These are phyloP conservation scores for Clivina fossor DNA, from an alignment of 2,888 invertebrate genomes.

Conservation along the genomic window DNA sequence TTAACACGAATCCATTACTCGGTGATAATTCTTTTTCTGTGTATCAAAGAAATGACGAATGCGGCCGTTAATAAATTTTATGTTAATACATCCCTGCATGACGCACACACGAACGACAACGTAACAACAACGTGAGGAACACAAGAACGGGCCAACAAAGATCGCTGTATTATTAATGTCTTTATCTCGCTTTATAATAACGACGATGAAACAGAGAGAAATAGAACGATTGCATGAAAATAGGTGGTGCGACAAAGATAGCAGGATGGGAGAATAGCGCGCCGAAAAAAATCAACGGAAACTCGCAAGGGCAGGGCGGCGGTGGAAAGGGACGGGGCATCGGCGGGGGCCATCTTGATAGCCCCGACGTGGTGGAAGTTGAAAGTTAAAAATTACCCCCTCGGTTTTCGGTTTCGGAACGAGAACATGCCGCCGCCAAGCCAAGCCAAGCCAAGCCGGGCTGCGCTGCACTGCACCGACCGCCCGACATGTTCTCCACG, in stretches of 20 bases:
- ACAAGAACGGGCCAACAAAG: constrained; percentile 28
- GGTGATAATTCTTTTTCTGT: constrained; percentile 17
- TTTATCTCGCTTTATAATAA: constrained; percentile 35
- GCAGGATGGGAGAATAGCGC: constrained; percentile 31
- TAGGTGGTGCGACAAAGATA: constrained; percentile 18
- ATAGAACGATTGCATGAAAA: constrained; percentile 4
- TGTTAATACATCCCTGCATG: constrained; percentile 33
- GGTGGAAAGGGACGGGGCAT: constrained; percentile 4
- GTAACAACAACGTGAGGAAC: constrained; percentile 29
- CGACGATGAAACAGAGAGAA: constrained; percentile 31
- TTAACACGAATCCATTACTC: constrained; percentile 20
- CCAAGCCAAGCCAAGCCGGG: too few relatives aligned
- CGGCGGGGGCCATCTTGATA: constrained; percentile 34
- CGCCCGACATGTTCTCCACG: constrained; percentile 18
- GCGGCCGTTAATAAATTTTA: constrained; percentile 31
- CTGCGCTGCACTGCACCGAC: constrained; percentile 1
- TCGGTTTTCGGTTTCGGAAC: constrained; percentile 37
- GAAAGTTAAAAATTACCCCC: constrained; percentile 45
- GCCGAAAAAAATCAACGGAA: constrained; percentile 29
- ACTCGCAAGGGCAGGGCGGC: constrained; percentile 19
- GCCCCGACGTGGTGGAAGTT: constrained; percentile 41
- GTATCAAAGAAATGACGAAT: constrained; percentile 29
- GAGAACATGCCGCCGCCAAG: too few relatives aligned
- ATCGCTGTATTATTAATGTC: constrained; percentile 33
- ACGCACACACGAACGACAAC: constrained; percentile 30